phyloP scores from a whole-genome alignment of 2,113 vertebrate genomes.

The Butorides virescens region DNA sequence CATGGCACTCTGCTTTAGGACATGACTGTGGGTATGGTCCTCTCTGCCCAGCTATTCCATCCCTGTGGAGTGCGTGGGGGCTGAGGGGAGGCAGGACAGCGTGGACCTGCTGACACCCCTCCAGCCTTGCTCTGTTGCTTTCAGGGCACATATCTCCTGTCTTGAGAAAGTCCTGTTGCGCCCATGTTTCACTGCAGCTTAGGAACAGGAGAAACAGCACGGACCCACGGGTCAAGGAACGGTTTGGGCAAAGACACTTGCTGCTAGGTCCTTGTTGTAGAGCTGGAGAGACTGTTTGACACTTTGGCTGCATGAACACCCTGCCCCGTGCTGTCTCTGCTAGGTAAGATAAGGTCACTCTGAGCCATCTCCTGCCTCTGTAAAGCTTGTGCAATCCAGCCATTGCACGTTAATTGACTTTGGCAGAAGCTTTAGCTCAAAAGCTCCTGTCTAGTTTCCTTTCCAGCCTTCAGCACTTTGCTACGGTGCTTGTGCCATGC shows the following conservation, averaged over 20 bases:
- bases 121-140: background rate
- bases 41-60: background rate
- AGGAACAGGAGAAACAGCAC: background rate
- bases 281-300: background rate
- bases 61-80: background rate
- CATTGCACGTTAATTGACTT: background rate
- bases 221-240: background rate
- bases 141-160: background rate
- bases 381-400: background rate
- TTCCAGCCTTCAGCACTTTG: background rate
- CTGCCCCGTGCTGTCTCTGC: background rate
- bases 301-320: background rate
- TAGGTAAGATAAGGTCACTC: background rate
- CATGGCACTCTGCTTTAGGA: background rate
- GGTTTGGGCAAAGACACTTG: background rate
- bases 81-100: background rate
- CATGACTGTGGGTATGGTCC: accelerated
- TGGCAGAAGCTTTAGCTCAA: background rate
- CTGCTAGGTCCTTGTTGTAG: background rate
- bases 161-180: background rate
- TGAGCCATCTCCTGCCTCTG: background rate
- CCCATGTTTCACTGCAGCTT: accelerated
- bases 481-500: background rate
- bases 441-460: background rate
- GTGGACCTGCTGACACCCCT: background rate